Conservation (phyloP, 2,113 vertebrate genomes). For the Mormyrus lacerda region DNA sequence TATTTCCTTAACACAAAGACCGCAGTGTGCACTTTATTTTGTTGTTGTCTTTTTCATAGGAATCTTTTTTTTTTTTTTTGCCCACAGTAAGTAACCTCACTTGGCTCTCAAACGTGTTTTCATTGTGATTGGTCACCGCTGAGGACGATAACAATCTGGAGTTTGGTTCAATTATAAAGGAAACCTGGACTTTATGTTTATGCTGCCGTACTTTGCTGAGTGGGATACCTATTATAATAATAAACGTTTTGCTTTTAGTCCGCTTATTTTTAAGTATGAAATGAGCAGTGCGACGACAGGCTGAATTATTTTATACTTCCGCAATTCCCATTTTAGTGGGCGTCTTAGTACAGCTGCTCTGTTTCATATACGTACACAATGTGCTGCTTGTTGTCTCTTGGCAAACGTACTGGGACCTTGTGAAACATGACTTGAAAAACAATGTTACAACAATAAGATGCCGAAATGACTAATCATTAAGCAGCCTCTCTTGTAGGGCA, state of each 20-base stretch:
- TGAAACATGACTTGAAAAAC: background rate
- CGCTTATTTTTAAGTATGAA: background rate
- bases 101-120: background rate
- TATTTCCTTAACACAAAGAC: background rate
- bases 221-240: background rate
- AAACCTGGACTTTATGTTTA: background rate
- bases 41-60: background rate
- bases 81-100: background rate
- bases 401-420: background rate
- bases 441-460: background rate
- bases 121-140: background rate
- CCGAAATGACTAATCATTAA: background rate
- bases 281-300: background rate
- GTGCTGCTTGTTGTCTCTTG: slow-evolving; percentile 29
- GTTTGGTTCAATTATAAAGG: background rate
- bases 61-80: background rate
- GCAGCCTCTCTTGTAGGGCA: background rate
- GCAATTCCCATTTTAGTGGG: background rate
- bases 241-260: background rate
- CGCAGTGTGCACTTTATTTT: background rate
- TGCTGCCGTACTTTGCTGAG: background rate
- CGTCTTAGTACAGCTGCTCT: background rate
- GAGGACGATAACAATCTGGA: background rate
- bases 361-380: slow-evolving; percentile 21
- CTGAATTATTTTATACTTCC: background rate